Base-by-base conservation (phyloP, 2,888 invertebrate genomes). In the Calameuta filiformis region DNA sequence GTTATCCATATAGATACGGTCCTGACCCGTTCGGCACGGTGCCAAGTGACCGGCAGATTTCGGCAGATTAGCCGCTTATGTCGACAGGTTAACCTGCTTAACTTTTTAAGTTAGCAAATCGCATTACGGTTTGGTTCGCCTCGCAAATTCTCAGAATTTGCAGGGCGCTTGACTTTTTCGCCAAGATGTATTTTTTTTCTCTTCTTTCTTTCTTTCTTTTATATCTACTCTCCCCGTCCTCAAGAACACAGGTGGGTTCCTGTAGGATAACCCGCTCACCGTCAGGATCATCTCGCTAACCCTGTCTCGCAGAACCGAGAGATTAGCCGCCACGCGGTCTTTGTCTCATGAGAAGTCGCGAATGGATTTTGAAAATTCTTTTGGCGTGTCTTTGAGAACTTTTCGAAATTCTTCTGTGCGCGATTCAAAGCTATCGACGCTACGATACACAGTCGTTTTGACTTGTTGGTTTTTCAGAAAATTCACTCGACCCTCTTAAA, bases 51-150 rank as follows among this genome's bases (percentile, higher is more conserved):
- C 80, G 80, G 68, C 77, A n/a, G 83, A 82, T 85, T 84, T 81
- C 73, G 35, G 37, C 77, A 80, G 79, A 84, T 83, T 81, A 85
- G 80, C 82, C 82, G 83, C 81, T 84, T 81, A 81, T 82, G 82
- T 80, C 81, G 84, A 81, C 85, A 82, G 84, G 84, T 83, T 84
- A 83, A 78, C 82, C 81, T 83, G 83, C 86, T 88, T 87, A 87
- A 87, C 88, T 87, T 87, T 86, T 83, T 86, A 86, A 87, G 84
- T 85, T 84, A 31, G 73, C 76, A 85, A 88, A 87, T 88, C 88
- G 86, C 85, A 85, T 88, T 88, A 86, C 81, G 82, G 84, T 81
- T 40, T 73, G 56, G 76, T 68, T 71, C 68, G 69, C 34, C 71
- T 71, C 71, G 34, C 34, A 75, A 79, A 79, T 82, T 79, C 79